Conservation (phyloP, 92 coral and sea anemone species). For the Plumapathes pennacea region DNA sequence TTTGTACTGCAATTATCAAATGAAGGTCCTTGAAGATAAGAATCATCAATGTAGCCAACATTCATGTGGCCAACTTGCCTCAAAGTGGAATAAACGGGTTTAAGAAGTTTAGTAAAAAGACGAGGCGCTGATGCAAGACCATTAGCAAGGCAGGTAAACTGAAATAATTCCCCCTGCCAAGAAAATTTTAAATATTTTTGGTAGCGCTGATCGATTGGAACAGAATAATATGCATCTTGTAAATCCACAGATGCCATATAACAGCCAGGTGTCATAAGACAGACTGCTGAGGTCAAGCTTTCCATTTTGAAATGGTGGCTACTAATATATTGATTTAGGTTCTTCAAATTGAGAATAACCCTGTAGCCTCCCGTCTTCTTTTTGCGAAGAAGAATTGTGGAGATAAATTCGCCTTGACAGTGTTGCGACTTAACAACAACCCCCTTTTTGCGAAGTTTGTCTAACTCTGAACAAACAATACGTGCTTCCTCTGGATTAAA, state of each 20-base stretch:
- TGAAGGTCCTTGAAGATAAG: slow-evolving; percentile 11
- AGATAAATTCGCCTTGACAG: slow-evolving; percentile 20
- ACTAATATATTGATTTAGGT: slow-evolving; percentile 14
- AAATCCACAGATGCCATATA: slow-evolving; percentile 41
- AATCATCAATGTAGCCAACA: slow-evolving; percentile 32
- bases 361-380: slow-evolving; percentile 34
- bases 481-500: slow-evolving; percentile 2
- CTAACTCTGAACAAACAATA: neutral
- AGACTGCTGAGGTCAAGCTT: slow-evolving; percentile 17
- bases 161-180: slow-evolving; percentile 12
- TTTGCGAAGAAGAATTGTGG: slow-evolving; percentile 21
- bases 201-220: slow-evolving; percentile 2
- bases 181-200: slow-evolving; percentile 15
- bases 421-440: slow-evolving; percentile 6
- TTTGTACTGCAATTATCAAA: slow-evolving; percentile 10
- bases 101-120: slow-evolving; percentile 16
- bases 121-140: slow-evolving; percentile 17
- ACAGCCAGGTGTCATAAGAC: slow-evolving; percentile 30
- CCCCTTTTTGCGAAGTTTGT: slow-evolving; percentile 8
- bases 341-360: slow-evolving; percentile 35
- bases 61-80: slow-evolving; percentile 19
- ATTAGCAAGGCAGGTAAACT: slow-evolving; percentile 33
- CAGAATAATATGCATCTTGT: slow-evolving; percentile 30
- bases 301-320: slow-evolving; percentile 44
- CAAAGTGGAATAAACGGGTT: slow-evolving; percentile 36